Base-by-base conservation (phyloP, 2,888 invertebrate genomes). In the Pachymerium ferrugineum region DNA sequence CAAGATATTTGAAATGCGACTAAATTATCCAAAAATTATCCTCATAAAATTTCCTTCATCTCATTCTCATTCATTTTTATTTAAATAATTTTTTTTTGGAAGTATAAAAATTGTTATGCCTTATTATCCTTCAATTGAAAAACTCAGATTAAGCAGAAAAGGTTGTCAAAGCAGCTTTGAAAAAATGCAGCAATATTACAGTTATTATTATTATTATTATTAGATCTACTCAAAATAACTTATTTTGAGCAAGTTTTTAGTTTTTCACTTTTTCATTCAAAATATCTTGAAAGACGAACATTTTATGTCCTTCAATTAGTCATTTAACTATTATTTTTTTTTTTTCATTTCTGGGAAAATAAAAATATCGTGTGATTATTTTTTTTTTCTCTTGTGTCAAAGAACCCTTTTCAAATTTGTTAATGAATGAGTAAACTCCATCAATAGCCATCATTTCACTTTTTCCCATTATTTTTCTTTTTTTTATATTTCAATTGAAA, bases 201-300 rank as follows among this genome's bases (percentile, higher is more conserved):
- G 28, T 62, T 62, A 28, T 62, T 62, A n/a, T 62, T 22, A 28
- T 25, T 62, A 62, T 62, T 38, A 38, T 14, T 38, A 71, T 16
- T 28, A 54, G 30, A 72, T 72, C 72, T 72, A 72, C 72, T 72
- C 72, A 72, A 72, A 72, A 72, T 54, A 72, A 72, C 4, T 54
- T 29, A 54, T 72, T 72, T 72, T 72, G 72, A 72, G 72, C 72
- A 72, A 72, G 47, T 54, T 72, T 72, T 72, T 54, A 16, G 10
- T 29, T 72, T 54, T 28, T 69, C 5, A 69, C 19, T n/a, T 33
- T 30, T 29, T 72, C 47, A 54, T 30, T 72, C 28, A 72, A 72
- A 72, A 72, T 72, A 72, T 54, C 54, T 72, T 72, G 72, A 72
- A 72, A 72, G 72, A 54, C 54, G 72, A 38, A 72, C 72, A 72